phyloP scores from a whole-genome alignment of 2,888 invertebrate species.

The Blera fallax region DNA sequence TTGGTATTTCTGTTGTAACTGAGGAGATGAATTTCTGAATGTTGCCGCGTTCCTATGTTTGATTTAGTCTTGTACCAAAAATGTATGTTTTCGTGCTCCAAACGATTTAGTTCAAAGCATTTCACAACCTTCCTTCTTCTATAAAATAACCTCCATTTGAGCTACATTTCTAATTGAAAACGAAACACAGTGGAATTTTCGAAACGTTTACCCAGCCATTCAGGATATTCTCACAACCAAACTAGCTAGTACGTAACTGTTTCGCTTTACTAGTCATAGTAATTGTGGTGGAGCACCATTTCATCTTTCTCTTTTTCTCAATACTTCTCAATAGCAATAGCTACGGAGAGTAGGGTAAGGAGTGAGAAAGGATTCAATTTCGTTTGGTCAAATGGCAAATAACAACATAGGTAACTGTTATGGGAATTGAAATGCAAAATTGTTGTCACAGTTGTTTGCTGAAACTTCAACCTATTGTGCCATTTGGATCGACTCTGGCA shows the following conservation, averaged over 20 bases:
- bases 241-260: not conserved
- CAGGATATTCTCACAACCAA: not conserved
- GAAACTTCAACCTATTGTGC: slow-evolving; percentile 36
- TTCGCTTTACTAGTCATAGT: slow-evolving; percentile 1
- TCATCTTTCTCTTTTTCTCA: not conserved
- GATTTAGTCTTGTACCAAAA: no score
- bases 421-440: slow-evolving; percentile 61
- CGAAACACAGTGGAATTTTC: slow-evolving; percentile 14
- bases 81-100: no score
- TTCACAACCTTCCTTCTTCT: not conserved
- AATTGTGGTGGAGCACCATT: not conserved
- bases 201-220: slow-evolving; percentile 17
- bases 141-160: slow-evolving; percentile 16
- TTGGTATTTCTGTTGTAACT: no score
- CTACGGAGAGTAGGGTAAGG: no score
- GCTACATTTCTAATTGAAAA: slow-evolving; percentile 52
- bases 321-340: not conserved
- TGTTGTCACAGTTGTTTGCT: slow-evolving; percentile 51
- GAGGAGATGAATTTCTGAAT: no score
- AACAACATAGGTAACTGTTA: slow-evolving; percentile 52
- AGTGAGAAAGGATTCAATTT: slow-evolving; percentile 54
- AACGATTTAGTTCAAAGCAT: no score
- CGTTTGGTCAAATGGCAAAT: slow-evolving; percentile 55
- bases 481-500: not conserved
- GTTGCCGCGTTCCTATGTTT: no score